Percentiles rank a stretch among this genome's conserved stretches.
phyloP scores from a whole-genome alignment of 2,888 invertebrate genomes.

The Trissolcus japonicus region DNA sequence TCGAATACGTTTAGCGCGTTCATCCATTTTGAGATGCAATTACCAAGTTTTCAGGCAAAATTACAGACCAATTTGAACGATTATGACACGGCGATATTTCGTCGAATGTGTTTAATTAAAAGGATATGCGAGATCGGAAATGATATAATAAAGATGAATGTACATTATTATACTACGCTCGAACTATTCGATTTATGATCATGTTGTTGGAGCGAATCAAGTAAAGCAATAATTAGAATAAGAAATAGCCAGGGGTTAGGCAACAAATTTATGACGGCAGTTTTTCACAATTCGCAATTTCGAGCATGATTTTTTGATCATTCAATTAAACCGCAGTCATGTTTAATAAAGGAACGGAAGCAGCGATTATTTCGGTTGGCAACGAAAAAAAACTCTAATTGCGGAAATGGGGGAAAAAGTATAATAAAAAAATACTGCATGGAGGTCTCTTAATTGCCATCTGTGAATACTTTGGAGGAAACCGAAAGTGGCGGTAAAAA shows the following conservation, averaged over 20 bases:
- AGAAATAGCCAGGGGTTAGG: too few species aligned
- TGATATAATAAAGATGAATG: constrained; percentile 13
- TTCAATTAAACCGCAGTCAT: constrained; percentile 3
- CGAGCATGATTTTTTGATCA: background rate
- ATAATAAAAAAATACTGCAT: constrained; percentile 1
- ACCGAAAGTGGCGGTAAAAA: constrained; percentile 36
- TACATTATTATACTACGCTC: background rate
- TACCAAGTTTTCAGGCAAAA: constrained; percentile 33
- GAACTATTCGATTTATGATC: background rate
- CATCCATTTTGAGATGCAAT: constrained; percentile 37
- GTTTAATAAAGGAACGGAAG: background rate
- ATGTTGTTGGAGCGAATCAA: background rate
- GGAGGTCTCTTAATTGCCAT: constrained; percentile 19
- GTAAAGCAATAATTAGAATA: constrained; percentile 1
- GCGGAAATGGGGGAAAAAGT: background rate
- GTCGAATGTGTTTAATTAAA: constrained; percentile 11
- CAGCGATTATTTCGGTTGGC: too few species aligned
- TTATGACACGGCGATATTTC: constrained; percentile 34
- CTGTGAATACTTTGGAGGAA: constrained; percentile 28
- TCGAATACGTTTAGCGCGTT: constrained; percentile 35
- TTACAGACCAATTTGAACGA: constrained; percentile 23
- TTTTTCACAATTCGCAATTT: too few species aligned
- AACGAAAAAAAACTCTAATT: too few species aligned
- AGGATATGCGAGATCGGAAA: constrained; percentile 16
- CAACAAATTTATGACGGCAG: too few species aligned